Conservation (phyloP, 2,888 invertebrate genomes). For the Amitus sp. region DNA sequence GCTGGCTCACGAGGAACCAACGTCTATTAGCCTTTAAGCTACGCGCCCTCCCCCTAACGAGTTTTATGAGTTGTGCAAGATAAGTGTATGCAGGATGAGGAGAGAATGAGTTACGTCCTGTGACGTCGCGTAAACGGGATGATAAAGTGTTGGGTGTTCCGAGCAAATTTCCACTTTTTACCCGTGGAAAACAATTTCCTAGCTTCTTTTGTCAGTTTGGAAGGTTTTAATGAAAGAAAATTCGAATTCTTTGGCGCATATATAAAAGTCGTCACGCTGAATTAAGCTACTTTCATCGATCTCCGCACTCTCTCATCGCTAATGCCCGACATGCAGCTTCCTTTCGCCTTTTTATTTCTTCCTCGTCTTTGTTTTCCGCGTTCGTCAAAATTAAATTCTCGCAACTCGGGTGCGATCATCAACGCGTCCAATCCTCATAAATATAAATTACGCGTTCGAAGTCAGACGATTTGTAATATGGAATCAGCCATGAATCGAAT, state of each 20-base stretch:
- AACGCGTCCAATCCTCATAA: not conserved
- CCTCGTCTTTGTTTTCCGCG: not conserved
- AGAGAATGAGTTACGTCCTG: slow-evolving; percentile 39
- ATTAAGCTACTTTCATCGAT: slow-evolving; percentile 3
- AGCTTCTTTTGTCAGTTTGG: slow-evolving; percentile 21
- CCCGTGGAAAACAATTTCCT: slow-evolving; percentile 32
- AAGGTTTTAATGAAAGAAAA: slow-evolving; percentile 25
- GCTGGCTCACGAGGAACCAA: too few relatives aligned
- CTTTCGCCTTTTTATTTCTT: not conserved
- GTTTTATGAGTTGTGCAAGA: slow-evolving; percentile 44
- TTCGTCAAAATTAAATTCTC: not conserved
- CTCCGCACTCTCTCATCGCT: not conserved
- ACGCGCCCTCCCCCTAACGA: slow-evolving; percentile 38
- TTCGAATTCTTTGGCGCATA: not conserved
- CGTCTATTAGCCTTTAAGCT: slow-evolving; percentile 37
- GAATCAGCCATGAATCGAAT: too few relatives aligned
- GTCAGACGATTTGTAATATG: too few relatives aligned
- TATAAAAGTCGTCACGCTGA: not conserved
- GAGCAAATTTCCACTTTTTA: slow-evolving; percentile 32
- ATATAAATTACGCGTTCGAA: slow-evolving; percentile 3
- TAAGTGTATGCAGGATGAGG: slow-evolving; percentile 41
- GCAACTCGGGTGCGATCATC: not conserved
- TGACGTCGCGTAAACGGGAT: slow-evolving; percentile 37
- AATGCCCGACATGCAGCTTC: not conserved
- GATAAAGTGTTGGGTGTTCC: slow-evolving; percentile 32